Percentiles rank a stretch among this genome's conserved stretches.
phyloP scores from a whole-genome alignment of 1,140 invertebrate species.

The Drosophila persimilis region DNA sequence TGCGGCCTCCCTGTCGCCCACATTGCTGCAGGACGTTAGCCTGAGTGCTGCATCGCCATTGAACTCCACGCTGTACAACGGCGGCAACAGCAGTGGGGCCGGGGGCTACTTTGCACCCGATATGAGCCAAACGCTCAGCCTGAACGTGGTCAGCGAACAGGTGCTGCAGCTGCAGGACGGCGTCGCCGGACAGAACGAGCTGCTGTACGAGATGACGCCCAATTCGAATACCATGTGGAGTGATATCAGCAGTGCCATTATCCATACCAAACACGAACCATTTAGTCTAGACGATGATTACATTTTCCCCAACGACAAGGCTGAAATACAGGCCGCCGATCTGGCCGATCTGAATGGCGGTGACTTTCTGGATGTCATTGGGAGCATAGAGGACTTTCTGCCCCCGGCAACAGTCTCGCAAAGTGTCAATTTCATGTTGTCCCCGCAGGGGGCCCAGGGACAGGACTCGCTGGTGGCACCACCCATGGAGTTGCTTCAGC shows the following conservation, averaged over 20 bases:
- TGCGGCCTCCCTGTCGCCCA: constrained; percentile 75
- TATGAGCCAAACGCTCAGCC: constrained; percentile 51
- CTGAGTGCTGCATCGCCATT: constrained; percentile 66
- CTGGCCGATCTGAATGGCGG: constrained; percentile 94
- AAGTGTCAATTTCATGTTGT: constrained; percentile 83
- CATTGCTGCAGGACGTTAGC: constrained; percentile 76
- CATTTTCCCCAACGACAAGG: constrained; percentile 94
- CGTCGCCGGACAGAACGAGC: constrained; percentile 26
- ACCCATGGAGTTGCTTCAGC: constrained; percentile 82
- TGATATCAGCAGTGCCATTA: constrained; percentile 79
- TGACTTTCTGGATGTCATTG: constrained; percentile 89
- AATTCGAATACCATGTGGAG: constrained; percentile 83
- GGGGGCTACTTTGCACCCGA: constrained; percentile 54
- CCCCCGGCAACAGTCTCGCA: constrained; percentile 84
- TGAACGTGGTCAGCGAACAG: constrained; percentile 57
- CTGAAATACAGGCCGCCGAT: constrained; percentile 92
- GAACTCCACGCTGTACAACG: constrained; percentile 53
- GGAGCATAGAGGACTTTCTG: constrained; percentile 92
- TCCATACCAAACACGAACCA: constrained; percentile 85
- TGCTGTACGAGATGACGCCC: constrained; percentile 68
- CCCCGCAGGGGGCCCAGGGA: constrained; percentile 51
- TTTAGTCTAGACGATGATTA: constrained; percentile 94
- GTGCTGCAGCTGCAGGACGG: constrained; percentile 48
- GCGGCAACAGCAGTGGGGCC: constrained; percentile 41
- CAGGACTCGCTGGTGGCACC: constrained; percentile 78